A percentile compares a stretch with the other conserved stretches of the same genome.
Conservation (phyloP, 2,113 vertebrate genomes). For the Paracanthobrama guichenoti region DNA sequence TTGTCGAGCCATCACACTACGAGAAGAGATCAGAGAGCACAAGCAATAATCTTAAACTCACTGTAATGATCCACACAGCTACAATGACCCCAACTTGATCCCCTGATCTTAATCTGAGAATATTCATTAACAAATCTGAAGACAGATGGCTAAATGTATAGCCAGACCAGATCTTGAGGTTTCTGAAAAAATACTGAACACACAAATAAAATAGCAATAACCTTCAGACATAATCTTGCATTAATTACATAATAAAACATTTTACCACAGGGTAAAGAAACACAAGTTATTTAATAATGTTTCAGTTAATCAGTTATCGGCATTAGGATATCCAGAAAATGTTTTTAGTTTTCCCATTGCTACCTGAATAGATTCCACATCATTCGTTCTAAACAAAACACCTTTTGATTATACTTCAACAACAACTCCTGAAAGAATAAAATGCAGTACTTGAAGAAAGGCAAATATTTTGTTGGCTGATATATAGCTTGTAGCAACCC, state of each 20-base stretch:
- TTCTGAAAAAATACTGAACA: neutral
- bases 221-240: neutral
- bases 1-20: constrained; percentile 11
- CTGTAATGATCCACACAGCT: constrained; percentile 2
- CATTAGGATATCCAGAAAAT: neutral
- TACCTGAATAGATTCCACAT: neutral
- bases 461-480: constrained; percentile 31
- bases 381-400: neutral
- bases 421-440: neutral
- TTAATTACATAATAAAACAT: too few species aligned
- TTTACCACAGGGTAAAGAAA: neutral
- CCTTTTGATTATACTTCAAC: neutral
- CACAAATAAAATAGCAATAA: neutral
- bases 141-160: neutral
- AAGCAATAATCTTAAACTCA: constrained; percentile 2
- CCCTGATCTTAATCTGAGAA: neutral
- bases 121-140: constrained; percentile 6
- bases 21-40: constrained; percentile 16
- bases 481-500: constrained; percentile 30
- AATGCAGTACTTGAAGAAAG: constrained; percentile 1
- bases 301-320: neutral
- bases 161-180: neutral
- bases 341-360: neutral
- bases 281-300: neutral
- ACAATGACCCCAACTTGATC: neutral